phyloP scores from a whole-genome alignment of 2,888 invertebrate species.

The Hemithea aestivaria region DNA sequence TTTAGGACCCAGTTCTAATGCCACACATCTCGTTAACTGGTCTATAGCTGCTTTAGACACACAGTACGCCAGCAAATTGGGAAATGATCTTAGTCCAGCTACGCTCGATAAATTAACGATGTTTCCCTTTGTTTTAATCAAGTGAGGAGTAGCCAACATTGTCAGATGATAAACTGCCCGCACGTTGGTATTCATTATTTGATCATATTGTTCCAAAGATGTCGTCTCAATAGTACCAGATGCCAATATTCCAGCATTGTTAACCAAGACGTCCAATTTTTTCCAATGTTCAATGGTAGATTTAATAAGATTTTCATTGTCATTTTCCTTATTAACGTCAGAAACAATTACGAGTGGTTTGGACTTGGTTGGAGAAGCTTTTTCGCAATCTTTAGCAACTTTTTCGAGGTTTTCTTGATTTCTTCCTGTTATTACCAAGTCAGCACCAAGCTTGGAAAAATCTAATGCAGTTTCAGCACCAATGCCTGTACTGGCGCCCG shows the following conservation, averaged over 20 bases:
- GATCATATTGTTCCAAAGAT: constrained; percentile 87
- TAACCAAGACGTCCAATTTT: constrained; percentile 85
- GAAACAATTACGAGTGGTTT: constrained; percentile 75
- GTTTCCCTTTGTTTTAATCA: constrained; percentile 86
- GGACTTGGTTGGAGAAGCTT: constrained; percentile 35
- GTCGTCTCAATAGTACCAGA: constrained; percentile 87
- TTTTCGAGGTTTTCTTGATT: constrained; percentile 82
- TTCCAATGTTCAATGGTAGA: constrained; percentile 82
- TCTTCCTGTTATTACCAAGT: constrained; percentile 80
- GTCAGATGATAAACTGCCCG: constrained; percentile 86
- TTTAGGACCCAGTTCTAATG: constrained; percentile 86
- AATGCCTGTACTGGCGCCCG: constrained; percentile 84
- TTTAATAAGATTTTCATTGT: constrained; percentile 80
- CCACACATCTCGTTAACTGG: constrained; percentile 92
- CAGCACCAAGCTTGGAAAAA: constrained; percentile 80
- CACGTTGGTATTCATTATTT: constrained; percentile 89
- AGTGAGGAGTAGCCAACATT: constrained; percentile 87
- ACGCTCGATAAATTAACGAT: constrained; percentile 95
- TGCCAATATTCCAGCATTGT: constrained; percentile 89
- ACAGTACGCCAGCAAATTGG: constrained; percentile 88
- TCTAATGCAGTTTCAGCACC: constrained; percentile 82
- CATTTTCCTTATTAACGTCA: constrained; percentile 82
- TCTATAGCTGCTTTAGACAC: constrained; percentile 94
- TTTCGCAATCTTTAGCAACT: constrained; percentile 74
- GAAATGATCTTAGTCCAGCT: constrained; percentile 88